Evolutionary conservation across 1,140 invertebrate species (phyloP).

Genomic region (Aphaenogaster floridana): DNA sequence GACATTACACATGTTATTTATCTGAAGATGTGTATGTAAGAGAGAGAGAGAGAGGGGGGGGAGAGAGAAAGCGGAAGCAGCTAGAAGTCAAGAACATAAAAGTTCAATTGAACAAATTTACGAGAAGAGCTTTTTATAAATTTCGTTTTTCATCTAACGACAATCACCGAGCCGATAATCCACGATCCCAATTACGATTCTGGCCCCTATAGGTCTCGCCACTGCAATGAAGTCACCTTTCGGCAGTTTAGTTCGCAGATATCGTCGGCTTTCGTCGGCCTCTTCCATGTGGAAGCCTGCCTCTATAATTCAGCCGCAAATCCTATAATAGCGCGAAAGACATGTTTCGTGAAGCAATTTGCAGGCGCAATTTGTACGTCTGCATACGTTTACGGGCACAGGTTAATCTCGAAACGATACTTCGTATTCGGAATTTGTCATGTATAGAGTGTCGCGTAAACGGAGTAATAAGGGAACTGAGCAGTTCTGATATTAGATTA

Average conservation of each 20-base stretch:
- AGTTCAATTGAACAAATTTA: constrained; percentile 28
- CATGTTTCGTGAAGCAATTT: constrained; percentile 58
- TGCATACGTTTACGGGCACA: constrained; percentile 6
- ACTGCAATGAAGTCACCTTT: constrained; percentile 53
- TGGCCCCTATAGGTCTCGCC: background rate
- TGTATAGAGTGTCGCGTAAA: background rate
- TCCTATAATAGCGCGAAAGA: constrained; percentile 57
- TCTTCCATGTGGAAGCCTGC: background rate
- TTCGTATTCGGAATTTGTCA: constrained; percentile 10
- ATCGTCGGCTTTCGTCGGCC: constrained; percentile 39
- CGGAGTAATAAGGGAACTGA: background rate
- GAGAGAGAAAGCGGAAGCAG: background rate
- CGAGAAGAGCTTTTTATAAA: constrained; percentile 51
- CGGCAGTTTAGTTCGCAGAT: constrained; percentile 42
- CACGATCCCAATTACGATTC: constrained; percentile 36
- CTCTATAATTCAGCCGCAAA: constrained; percentile 62
- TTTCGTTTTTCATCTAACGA: constrained; percentile 30
- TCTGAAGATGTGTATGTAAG: background rate
- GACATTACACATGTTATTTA: constrained; percentile 30
- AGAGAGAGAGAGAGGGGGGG: too few species aligned
- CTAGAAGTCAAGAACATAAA: background rate
- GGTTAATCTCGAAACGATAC: constrained; percentile 38
- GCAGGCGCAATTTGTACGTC: constrained; percentile 28
- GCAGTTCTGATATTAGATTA: background rate
- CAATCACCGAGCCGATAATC: constrained; percentile 14